phyloP scores from a whole-genome alignment of 92 coral and sea anemone genomes.

The Bergia puertoricense region DNA sequence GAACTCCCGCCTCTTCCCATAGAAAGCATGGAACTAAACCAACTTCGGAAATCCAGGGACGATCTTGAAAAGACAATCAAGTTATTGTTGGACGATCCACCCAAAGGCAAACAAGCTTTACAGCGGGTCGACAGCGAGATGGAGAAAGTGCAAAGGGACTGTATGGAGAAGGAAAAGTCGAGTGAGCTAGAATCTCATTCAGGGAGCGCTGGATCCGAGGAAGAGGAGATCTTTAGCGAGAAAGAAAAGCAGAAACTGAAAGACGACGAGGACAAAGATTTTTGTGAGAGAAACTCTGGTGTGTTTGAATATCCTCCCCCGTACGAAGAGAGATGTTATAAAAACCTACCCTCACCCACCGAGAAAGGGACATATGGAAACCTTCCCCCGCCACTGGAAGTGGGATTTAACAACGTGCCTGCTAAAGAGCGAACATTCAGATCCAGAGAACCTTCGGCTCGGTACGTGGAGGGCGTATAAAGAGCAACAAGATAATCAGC shows the following conservation, averaged over 20 bases:
- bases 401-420: slow-evolving; percentile 27
- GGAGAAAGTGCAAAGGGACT: slow-evolving; percentile 70
- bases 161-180: slow-evolving; percentile 59
- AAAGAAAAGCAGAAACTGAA: slow-evolving; percentile 68
- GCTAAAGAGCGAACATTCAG: slow-evolving; percentile 49
- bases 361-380: slow-evolving; percentile 42
- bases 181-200: slow-evolving; percentile 53
- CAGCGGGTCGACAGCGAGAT: slow-evolving; percentile 62
- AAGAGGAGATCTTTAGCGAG: slow-evolving; percentile 67
- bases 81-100: slow-evolving; percentile 62
- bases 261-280: slow-evolving; percentile 70
- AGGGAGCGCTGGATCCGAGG: slow-evolving; percentile 45
- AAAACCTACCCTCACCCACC: slow-evolving; percentile 38
- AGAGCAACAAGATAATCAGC: neutral
- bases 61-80: slow-evolving; percentile 38
- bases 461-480: slow-evolving; percentile 51
- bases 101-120: slow-evolving; percentile 43
- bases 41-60: slow-evolving; percentile 39
- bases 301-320: slow-evolving; percentile 66
- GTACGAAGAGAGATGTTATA: slow-evolving; percentile 37
- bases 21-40: slow-evolving; percentile 71
- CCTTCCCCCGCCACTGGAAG: slow-evolving; percentile 27
- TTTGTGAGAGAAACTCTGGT: slow-evolving; percentile 76
- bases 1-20: slow-evolving; percentile 83
- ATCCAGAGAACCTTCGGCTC: slow-evolving; percentile 57